These are phyloP conservation scores for Dinomys branickii DNA, from an alignment of 2,113 vertebrate species.

Conservation along the genomic window DNA sequence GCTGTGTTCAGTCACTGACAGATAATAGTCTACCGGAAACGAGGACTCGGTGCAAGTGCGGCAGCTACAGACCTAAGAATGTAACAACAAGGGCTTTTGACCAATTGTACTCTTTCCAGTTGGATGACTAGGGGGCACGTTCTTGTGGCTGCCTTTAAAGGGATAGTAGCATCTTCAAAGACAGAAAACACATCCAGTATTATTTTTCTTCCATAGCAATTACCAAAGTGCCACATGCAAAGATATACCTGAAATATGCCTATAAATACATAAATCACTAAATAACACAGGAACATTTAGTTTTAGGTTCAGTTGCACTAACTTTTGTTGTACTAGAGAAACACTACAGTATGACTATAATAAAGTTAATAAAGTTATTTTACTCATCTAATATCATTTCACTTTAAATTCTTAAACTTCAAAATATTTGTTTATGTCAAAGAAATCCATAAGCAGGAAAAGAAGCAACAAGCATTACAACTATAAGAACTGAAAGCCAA, in stretches of 20 bases:
- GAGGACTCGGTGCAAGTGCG: no score
- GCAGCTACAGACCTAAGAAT: neutral
- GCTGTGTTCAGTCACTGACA: neutral
- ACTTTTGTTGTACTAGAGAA: conserved; percentile 3
- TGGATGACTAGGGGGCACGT: neutral
- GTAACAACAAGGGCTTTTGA: neutral
- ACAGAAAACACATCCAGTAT: neutral
- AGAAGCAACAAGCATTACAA: neutral
- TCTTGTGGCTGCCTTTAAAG: neutral
- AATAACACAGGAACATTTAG: neutral
- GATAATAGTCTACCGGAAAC: neutral
- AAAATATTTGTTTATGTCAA: neutral
- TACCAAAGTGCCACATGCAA: neutral
- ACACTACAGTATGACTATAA: neutral
- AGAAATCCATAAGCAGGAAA: conserved; percentile 18
- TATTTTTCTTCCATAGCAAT: neutral
- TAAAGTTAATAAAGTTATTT: neutral
- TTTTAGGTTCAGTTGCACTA: neutral
- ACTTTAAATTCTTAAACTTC: neutral
- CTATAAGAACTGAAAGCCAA: neutral
- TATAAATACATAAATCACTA: neutral
- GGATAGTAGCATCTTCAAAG: neutral
- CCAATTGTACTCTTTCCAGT: neutral
- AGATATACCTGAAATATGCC: neutral
- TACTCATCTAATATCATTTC: conserved; percentile 19